Conservation (phyloP, 2,797 vertebrate genomes). For the Dermochelys coriacea region DNA sequence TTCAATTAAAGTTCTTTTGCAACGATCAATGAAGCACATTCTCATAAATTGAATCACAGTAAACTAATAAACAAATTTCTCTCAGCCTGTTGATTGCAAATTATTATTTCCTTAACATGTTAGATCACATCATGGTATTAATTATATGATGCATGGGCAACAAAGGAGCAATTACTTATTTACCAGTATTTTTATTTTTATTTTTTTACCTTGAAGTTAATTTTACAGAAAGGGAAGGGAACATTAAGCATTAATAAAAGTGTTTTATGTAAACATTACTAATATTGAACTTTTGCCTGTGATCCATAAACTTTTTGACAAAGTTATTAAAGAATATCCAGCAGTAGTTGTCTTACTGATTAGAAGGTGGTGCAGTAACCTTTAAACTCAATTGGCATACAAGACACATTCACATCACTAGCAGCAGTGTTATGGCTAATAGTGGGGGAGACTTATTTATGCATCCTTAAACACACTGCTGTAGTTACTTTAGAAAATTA, state of each 20-base stretch:
- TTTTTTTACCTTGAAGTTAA: conserved; percentile 61
- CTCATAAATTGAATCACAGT: conserved; percentile 80
- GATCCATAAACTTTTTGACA: conserved; percentile 40
- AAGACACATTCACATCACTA: conserved; percentile 47
- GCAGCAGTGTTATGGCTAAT: conserved; percentile 46
- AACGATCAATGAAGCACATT: conserved; percentile 83
- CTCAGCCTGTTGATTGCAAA: conserved; percentile 75
- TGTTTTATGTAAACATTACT: conserved; percentile 50
- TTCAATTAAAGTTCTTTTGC: conserved; percentile 85
- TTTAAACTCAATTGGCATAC: conserved; percentile 75
- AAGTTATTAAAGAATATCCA: conserved; percentile 37
- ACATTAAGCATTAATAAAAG: conserved; percentile 39
- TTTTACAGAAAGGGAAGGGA: conserved; percentile 42
- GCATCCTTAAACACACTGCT: conserved; percentile 63
- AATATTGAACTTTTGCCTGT: conserved; percentile 44
- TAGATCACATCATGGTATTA: conserved; percentile 79
- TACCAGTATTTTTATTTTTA: conserved; percentile 64
- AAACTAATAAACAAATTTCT: conserved; percentile 83
- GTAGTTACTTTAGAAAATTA: conserved; percentile 52
- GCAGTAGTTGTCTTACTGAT: conserved; percentile 58
- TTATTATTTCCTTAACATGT: conserved; percentile 83
- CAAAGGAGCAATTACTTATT: conserved; percentile 71
- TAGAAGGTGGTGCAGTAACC: conserved; percentile 62
- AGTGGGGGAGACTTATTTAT: conserved; percentile 57
- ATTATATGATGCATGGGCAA: conserved; percentile 74